Evolutionary conservation across 2,113 vertebrate genomes (phyloP).

Genomic region (Arothron firmamentum): DNA sequence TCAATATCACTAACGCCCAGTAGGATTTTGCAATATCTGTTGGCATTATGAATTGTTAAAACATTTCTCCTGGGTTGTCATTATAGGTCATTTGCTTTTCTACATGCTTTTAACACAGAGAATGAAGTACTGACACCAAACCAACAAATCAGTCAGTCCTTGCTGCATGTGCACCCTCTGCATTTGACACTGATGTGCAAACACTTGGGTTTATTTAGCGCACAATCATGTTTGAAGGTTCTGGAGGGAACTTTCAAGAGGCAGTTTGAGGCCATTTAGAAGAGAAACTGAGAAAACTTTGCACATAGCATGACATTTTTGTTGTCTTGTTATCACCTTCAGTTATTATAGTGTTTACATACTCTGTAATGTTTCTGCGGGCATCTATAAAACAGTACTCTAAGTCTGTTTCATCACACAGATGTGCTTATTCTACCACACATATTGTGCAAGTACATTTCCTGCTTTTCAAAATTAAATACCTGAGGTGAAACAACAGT

Average conservation of each 20-base stretch:
- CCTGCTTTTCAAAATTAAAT: slow-evolving; percentile 60
- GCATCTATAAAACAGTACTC: slow-evolving; percentile 14
- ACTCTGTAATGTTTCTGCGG: background rate
- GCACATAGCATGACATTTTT: slow-evolving; percentile 40
- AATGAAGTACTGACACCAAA: background rate
- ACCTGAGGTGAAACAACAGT: slow-evolving; percentile 66
- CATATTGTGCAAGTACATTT: slow-evolving; percentile 55
- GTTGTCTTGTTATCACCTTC: slow-evolving; percentile 11
- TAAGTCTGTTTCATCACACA: slow-evolving; percentile 32
- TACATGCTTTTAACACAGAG: background rate
- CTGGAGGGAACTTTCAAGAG: slow-evolving; percentile 5
- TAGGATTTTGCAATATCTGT: background rate
- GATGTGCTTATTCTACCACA: slow-evolving; percentile 42
- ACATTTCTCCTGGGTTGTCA: background rate
- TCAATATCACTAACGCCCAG: slow-evolving; percentile 1
- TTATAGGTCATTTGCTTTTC: slow-evolving; percentile 4
- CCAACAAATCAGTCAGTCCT: background rate
- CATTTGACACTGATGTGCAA: background rate
- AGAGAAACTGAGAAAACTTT: background rate
- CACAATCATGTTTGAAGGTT: background rate
- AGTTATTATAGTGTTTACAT: background rate
- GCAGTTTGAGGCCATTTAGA: slow-evolving; percentile 5
- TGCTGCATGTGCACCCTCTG: background rate
- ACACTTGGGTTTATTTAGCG: slow-evolving; percentile 1
- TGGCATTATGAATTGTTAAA: background rate